Evolutionary conservation across 1,140 invertebrate species (phyloP).

Genomic region (Marisa cornuarietis): DNA sequence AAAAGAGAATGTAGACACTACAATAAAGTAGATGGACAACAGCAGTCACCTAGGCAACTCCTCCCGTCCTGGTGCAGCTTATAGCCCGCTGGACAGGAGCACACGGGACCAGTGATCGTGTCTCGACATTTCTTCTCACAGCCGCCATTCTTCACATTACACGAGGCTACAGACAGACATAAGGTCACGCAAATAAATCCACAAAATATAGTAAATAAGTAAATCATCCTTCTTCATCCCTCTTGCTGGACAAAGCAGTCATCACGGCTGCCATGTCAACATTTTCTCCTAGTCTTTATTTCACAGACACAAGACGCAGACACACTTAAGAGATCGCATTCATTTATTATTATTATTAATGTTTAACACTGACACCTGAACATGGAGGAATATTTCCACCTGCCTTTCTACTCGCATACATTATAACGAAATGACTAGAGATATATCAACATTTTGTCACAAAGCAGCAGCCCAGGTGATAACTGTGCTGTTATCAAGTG

Average conservation of each 20-base stretch:
- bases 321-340: no score
- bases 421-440: no score
- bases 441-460: no score
- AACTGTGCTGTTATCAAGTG: no score
- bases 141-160: conserved; percentile 64
- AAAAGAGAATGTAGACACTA: no score
- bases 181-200: background rate
- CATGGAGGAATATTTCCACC: no score
- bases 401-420: no score
- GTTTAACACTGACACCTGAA: no score
- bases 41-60: conserved; percentile 65
- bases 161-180: conserved; percentile 42
- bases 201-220: background rate
- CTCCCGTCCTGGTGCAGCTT: conserved; percentile 71
- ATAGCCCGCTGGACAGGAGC: conserved; percentile 74
- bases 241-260: background rate
- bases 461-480: no score
- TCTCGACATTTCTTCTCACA: conserved; percentile 72
- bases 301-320: no score
- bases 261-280: background rate
- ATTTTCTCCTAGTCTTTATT: background rate
- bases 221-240: background rate
- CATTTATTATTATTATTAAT: no score
- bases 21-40: no score
- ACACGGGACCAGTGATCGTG: conserved; percentile 72